Percentiles rank a stretch among this genome's conserved stretches.
Evolutionary conservation across 2,797 vertebrate genomes (phyloP).

Genomic region (Mastacembelus armatus): DNA sequence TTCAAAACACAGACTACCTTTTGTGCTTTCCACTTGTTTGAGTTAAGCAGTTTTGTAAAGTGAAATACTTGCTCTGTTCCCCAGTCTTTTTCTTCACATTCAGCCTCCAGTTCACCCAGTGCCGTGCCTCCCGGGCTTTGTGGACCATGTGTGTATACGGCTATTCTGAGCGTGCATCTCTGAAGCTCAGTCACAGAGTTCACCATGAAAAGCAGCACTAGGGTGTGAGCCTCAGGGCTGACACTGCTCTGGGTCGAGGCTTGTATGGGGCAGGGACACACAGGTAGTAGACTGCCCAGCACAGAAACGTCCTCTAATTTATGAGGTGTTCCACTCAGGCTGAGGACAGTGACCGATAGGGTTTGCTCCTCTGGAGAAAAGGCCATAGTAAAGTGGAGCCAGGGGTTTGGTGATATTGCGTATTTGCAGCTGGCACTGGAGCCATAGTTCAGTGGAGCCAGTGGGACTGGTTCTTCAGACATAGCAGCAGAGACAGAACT

Average conservation of each 20-base stretch:
- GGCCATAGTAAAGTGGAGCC: conserved; percentile 81
- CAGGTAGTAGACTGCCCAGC: conserved; percentile 79
- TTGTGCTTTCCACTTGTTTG: conserved; percentile 59
- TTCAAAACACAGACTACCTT: conserved; percentile 61
- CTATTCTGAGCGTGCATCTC: conserved; percentile 73
- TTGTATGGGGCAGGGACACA: conserved; percentile 69
- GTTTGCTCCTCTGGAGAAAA: conserved; percentile 76
- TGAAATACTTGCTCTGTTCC: conserved; percentile 59
- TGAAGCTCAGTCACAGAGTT: conserved; percentile 77
- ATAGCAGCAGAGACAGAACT: conserved; percentile 23
- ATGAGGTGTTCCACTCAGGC: conserved; percentile 69
- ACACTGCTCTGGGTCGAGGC: conserved; percentile 56
- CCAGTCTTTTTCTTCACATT: conserved; percentile 80
- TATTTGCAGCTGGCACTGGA: conserved; percentile 59
- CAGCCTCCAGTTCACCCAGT: conserved; percentile 79
- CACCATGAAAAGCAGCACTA: conserved; percentile 73
- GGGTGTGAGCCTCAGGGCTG: conserved; percentile 51
- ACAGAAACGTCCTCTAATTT: conserved; percentile 77
- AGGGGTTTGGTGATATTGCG: conserved; percentile 58
- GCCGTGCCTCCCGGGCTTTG: conserved; percentile 51
- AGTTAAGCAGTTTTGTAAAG: conserved; percentile 73
- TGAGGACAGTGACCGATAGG: conserved; percentile 75
- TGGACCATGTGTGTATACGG: conserved; percentile 62
- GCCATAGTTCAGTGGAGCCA: conserved; percentile 65
- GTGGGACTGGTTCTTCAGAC: conserved; percentile 68